Evolutionary conservation across 2,797 vertebrate genomes (phyloP).

Genomic region (Phoxinus dragarum): DNA sequence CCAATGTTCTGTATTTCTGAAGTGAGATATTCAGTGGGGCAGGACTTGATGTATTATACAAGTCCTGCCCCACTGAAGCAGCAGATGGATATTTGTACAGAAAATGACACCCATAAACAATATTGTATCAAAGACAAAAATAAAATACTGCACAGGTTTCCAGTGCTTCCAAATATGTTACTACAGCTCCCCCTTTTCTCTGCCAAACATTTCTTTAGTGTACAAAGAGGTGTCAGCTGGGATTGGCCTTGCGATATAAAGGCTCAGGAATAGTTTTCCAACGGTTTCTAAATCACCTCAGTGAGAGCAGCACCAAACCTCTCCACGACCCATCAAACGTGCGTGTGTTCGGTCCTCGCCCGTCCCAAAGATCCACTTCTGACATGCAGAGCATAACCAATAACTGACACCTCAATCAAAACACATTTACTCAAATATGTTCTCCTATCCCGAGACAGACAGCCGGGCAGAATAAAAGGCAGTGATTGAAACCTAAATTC

Average conservation of each 20-base stretch:
- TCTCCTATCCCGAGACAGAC: background rate
- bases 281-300: constrained; percentile 20
- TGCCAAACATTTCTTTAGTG: background rate
- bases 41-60: background rate
- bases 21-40: background rate
- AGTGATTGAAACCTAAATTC: background rate
- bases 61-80: too few relatives aligned
- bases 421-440: background rate
- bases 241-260: constrained; percentile 35
- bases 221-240: background rate
- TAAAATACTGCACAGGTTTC: constrained; percentile 1
- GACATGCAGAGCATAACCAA: background rate
- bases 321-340: background rate
- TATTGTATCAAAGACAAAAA: background rate
- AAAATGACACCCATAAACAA: background rate
- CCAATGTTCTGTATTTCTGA: too few relatives aligned
- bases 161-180: background rate
- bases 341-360: background rate
- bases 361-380: background rate
- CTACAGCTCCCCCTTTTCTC: background rate
- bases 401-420: constrained; percentile 25
- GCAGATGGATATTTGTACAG: background rate
- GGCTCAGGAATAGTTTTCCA: constrained; percentile 5
- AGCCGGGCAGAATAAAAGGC: background rate
- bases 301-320: background rate